Base-by-base conservation (phyloP, 2,888 invertebrate species). In the Urechis unicinctus region DNA sequence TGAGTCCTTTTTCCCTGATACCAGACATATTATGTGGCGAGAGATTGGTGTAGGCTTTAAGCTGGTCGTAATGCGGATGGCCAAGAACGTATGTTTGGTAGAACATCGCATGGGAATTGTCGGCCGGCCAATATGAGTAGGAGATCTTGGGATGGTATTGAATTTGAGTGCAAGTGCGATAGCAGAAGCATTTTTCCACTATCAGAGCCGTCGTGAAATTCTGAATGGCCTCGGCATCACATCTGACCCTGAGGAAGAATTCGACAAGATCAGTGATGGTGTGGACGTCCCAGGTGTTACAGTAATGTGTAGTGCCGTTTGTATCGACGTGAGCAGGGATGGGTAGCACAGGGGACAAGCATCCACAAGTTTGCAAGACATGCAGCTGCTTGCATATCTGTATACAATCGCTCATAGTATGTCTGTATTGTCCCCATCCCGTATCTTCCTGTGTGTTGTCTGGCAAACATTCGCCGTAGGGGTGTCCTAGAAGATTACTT, bases 401-500 rank as follows among this genome's bases (percentile, higher is more conserved):
- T 21, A 56, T 21, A 43, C 58, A 58, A 13, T 41, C 51, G 26
- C 42, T 22, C 21, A 31, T 36, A 24, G 51, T 29, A 52, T 58
- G 56, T 21, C 22, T 22, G 31, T 36, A 51, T 13, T 47, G 17
- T 9, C 28, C 50, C 9, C 30, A 5, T 22, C n/a, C 50, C 13
- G n/a, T 22, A 0, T 25, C 30, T 28, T 25, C 24, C n/a, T 30
- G 1, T 24, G 22, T 26, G 1, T 26, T 1, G 17, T 50, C 24
- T 24, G 46, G 31, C 22, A 54, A 36, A 44, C 58, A 58, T n/a
- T 50, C n/a, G 3, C 48, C 52, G 47, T 56, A 56, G 2, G 58
- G 58, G 3, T 24, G 17, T 36, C 47, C 43, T 21, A 58, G 55
- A 3, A 47, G 31, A 3, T 21, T 22, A 30, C 28, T 26, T 2